These are phyloP conservation scores for Hemicentrotus pulcherrimus DNA, from an alignment of 35 echinoderm and acorn worm genomes.

Conservation along the genomic window DNA sequence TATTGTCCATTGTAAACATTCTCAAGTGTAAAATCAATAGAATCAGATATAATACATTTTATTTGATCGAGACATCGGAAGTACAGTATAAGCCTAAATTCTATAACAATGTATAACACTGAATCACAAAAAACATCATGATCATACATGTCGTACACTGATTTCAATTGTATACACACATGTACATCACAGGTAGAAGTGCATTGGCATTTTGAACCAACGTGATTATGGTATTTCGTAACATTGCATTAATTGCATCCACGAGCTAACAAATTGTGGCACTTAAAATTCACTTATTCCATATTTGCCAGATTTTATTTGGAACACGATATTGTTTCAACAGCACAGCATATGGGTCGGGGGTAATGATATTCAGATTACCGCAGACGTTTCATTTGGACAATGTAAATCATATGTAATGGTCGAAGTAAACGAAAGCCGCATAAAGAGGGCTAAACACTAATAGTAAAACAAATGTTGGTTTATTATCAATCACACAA, in stretches of 20 bases:
- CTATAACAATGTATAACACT: background rate
- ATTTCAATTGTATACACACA: background rate
- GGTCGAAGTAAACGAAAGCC: background rate
- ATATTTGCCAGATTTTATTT: background rate
- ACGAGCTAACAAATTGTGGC: slow-evolving; percentile 16
- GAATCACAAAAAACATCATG: background rate
- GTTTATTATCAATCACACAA: background rate
- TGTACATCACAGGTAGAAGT: background rate
- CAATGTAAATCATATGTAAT: background rate
- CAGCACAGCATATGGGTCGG: background rate
- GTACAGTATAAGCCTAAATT: background rate
- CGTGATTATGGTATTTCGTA: background rate
- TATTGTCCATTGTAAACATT: background rate
- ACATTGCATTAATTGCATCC: background rate
- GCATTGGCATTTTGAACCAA: background rate
- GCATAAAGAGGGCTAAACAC: background rate
- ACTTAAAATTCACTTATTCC: background rate
- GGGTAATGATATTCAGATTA: background rate
- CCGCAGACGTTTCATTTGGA: background rate
- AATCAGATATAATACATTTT: too few species aligned
- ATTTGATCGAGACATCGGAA: background rate
- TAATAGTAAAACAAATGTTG: background rate
- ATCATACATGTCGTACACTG: background rate
- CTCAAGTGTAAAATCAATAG: too few species aligned
- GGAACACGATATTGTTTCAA: slow-evolving; percentile 18